Base-by-base conservation (phyloP, 2,888 invertebrate genomes). In the Orgyia antiqua region DNA sequence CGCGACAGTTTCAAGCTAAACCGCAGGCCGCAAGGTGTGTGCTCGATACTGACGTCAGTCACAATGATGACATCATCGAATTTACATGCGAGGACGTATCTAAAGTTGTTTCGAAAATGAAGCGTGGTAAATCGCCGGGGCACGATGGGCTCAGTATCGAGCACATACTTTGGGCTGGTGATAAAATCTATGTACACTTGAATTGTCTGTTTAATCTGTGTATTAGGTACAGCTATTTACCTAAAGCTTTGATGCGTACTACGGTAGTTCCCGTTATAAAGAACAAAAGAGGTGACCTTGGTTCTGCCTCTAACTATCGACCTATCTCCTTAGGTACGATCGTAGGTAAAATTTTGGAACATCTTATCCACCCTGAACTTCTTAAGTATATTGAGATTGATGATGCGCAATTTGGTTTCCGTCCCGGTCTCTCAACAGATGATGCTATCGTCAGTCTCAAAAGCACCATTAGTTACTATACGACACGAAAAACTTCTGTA, bases 401-500 rank as follows among this genome's bases (percentile, higher is more conserved):
- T 20, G 29, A 33, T 17, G 29, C 25, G 13, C 40, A 43, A 15
- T 39, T 39, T 10, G 39, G 34, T 4, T 35, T 41, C 18, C 29
- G 32, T 13, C 6, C 13, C 0, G 27, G 24, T 8, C 15, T 39
- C 1, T 42, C 39, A 2, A 42, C 42, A 3, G 38, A 43, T 20
- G 26, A 12, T 4, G 40, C 40, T 6, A 36, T 44, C 9, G n/a
- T n/a, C n/a, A n/a, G n/a, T n/a, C n/a, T n/a, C 17, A 13, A 26
- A n/a, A 26, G 26, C 27, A 27, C 41, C 1, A 38, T 39, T 5
- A 35, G 33, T 19, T n/a, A n/a, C n/a, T n/a, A n/a, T n/a, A 38
- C 40, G 2, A 42, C 42, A 13, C 43, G 40, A 19, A 21, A 35
- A n/a, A n/a, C n/a, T n/a, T n/a, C n/a, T n/a, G n/a, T n/a, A n/a